These are phyloP conservation scores for Phylloscopus whistleri DNA, from an alignment of 2,113 vertebrate species.

Conservation along the genomic window DNA sequence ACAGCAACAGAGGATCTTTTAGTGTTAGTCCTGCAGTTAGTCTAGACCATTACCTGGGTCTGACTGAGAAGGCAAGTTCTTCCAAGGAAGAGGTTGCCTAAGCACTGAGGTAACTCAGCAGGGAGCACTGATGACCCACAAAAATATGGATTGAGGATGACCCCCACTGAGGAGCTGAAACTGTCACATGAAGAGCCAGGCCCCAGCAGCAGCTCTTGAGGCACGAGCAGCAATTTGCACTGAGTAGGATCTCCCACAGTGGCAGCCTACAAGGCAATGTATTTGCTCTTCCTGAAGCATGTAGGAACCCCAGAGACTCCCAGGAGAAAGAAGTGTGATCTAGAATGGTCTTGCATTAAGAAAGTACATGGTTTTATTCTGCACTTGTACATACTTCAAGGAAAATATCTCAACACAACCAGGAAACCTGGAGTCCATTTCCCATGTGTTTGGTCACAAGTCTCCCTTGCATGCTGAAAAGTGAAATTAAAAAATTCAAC, in stretches of 20 bases:
- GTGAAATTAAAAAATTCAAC: not conserved
- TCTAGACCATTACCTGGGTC: not conserved
- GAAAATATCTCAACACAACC: not conserved
- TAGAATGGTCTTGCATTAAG: not conserved
- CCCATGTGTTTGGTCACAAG: not conserved
- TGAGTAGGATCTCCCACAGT: not conserved
- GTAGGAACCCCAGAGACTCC: not conserved
- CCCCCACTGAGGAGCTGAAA: not conserved
- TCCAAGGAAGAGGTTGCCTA: not conserved
- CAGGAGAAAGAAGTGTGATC: not conserved
- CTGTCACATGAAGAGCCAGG: constrained; percentile 9
- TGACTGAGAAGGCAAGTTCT: not conserved
- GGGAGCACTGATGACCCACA: not conserved
- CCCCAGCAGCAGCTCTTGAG: not conserved
- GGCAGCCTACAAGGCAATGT: not conserved
- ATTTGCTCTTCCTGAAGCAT: not conserved
- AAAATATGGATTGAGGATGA: not conserved
- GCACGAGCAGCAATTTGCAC: not conserved
- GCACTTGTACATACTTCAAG: not conserved
- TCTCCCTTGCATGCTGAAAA: not conserved
- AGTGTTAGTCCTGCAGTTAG: not conserved
- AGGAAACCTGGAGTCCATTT: not conserved
- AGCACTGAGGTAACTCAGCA: not conserved
- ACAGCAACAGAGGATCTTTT: not conserved
- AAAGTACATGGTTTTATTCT: not conserved